Conservation (phyloP, 2,113 vertebrate species). For the Cercopithecus mona region DNA sequence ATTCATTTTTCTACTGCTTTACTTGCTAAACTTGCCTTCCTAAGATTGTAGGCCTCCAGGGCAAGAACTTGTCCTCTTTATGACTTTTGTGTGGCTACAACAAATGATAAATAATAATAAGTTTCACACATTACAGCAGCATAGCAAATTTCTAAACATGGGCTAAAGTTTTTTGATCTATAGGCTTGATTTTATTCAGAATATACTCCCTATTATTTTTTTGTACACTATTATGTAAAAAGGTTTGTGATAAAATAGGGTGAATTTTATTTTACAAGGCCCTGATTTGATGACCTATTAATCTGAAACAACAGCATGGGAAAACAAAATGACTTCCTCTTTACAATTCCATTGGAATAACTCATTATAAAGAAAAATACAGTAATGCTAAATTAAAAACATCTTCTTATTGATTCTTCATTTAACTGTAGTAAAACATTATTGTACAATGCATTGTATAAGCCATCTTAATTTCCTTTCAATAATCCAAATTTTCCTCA, state of each 20-base stretch:
- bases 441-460: background rate
- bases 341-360: background rate
- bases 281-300: background rate
- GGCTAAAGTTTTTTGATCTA: background rate
- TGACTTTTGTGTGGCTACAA: background rate
- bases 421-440: background rate
- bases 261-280: background rate
- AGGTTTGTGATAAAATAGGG: background rate
- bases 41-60: slow-evolving; percentile 5
- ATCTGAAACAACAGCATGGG: background rate
- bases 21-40: slow-evolving; percentile 52
- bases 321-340: background rate
- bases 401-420: background rate
- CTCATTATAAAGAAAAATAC: background rate
- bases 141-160: background rate
- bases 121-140: background rate
- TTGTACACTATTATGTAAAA: background rate
- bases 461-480: background rate
- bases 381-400: background rate
- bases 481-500: background rate
- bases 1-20: slow-evolving; percentile 58
- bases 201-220: background rate
- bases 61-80: slow-evolving; percentile 47
- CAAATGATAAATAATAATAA: slow-evolving; percentile 38
- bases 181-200: background rate